Percentiles rank a stretch among this genome's conserved stretches.
Conservation (phyloP, 2,113 vertebrate species). For the Muntiacus muntjak region DNA sequence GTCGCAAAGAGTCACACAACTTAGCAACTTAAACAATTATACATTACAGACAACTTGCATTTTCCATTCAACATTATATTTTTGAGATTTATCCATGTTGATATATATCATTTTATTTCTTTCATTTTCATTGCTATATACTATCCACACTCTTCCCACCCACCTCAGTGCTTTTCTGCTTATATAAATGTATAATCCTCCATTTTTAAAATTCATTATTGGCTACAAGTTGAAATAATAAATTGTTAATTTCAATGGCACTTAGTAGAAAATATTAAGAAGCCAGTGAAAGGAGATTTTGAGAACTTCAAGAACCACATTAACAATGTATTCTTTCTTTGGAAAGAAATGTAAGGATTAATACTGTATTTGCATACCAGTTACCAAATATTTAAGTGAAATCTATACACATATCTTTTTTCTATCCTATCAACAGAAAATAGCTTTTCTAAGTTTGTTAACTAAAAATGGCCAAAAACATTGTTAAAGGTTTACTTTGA, state of each 20-base stretch:
- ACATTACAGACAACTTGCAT: background rate
- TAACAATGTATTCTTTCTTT: background rate
- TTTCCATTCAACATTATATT: background rate
- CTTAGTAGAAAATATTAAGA: background rate
- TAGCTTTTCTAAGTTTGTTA: background rate
- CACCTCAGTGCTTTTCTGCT: background rate
- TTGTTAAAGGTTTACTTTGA: background rate
- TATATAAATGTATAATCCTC: background rate
- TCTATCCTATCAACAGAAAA: background rate
- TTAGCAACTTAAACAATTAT: background rate
- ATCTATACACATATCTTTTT: background rate
- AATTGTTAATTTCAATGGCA: background rate
- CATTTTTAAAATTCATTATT: background rate
- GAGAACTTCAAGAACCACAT: background rate
- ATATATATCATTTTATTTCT: background rate
- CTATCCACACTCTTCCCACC: background rate
- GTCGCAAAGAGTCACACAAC: background rate
- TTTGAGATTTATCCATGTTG: background rate
- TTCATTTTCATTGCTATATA: background rate
- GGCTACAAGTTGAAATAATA: background rate
- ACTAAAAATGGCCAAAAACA: background rate
- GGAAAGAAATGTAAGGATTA: background rate
- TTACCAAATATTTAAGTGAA: background rate
- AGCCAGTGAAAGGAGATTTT: background rate
- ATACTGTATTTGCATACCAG: background rate